Percentiles rank a stretch among this genome's conserved stretches.
Conservation (phyloP, 2,113 vertebrate species). For the Gambusia affinis region DNA sequence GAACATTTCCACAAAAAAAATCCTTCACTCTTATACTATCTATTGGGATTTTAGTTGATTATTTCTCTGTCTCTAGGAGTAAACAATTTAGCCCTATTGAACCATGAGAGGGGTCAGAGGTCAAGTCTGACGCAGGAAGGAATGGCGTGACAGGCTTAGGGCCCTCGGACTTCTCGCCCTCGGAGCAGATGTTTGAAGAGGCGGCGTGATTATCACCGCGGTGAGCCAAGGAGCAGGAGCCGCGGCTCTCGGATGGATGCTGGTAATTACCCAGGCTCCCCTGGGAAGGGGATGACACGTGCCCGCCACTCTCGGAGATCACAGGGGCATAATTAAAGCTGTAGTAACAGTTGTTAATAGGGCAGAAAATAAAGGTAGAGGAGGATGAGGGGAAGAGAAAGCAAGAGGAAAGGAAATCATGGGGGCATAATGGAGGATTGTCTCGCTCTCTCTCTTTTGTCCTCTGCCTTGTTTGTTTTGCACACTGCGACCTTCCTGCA, state of each 20-base stretch:
- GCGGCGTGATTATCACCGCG: slow-evolving; percentile 95
- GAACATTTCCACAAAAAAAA: slow-evolving; percentile 68
- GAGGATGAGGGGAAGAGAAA: slow-evolving; percentile 71
- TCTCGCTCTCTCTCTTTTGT: slow-evolving; percentile 54
- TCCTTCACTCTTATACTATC: slow-evolving; percentile 81
- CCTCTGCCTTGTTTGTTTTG: slow-evolving; percentile 69
- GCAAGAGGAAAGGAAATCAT: slow-evolving; percentile 52
- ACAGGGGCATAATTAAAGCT: slow-evolving; percentile 97
- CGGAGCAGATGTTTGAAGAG: slow-evolving; percentile 95
- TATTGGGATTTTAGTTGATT: slow-evolving; percentile 63
- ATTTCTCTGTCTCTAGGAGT: slow-evolving; percentile 78
- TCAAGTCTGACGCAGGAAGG: slow-evolving; percentile 86
- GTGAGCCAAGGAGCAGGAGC: slow-evolving; percentile 85
- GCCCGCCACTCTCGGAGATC: slow-evolving; percentile 92
- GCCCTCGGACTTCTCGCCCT: slow-evolving; percentile 87
- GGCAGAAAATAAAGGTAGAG: slow-evolving; percentile 94
- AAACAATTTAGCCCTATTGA: slow-evolving; percentile 92
- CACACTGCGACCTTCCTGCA: slow-evolving; percentile 74
- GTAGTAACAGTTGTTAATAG: slow-evolving; percentile 99
- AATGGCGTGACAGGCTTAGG: slow-evolving; percentile 90
- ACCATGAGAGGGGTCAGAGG: slow-evolving; percentile 88
- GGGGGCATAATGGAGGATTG: slow-evolving; percentile 51
- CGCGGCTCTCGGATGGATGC: slow-evolving; percentile 92
- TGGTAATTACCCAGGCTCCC: slow-evolving; percentile 98
- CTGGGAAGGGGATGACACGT: slow-evolving; percentile 95